Evolutionary conservation across 2,797 vertebrate species (phyloP).

Genomic region (Antrozous pallidus): DNA sequence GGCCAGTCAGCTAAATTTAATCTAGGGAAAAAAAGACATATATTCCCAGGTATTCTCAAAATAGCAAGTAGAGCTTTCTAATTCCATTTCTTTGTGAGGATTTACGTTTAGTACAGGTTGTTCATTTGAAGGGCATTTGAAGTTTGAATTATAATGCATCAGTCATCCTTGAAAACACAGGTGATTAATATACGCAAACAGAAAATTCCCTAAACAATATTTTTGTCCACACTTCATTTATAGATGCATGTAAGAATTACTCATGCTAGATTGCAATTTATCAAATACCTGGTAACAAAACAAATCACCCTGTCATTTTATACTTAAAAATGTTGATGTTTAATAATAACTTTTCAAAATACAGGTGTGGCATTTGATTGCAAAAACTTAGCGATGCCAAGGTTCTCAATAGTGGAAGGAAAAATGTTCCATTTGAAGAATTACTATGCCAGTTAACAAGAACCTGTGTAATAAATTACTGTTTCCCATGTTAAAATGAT

Average conservation of each 20-base stretch:
- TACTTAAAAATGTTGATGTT: constrained; percentile 33
- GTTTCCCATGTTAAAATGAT: constrained; percentile 14
- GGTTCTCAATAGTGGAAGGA: background rate
- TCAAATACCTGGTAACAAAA: constrained; percentile 43
- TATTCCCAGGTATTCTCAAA: background rate
- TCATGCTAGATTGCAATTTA: constrained; percentile 68
- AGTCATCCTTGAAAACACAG: constrained; percentile 52
- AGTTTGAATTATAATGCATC: constrained; percentile 59
- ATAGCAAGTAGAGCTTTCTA: background rate
- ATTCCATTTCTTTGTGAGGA: background rate
- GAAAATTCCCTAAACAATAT: constrained; percentile 66
- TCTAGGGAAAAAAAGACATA: background rate
- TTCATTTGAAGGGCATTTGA: constrained; percentile 58
- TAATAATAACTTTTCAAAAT: constrained; percentile 29
- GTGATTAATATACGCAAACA: constrained; percentile 57
- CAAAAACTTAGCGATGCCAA: constrained; percentile 18
- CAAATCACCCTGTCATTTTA: constrained; percentile 52
- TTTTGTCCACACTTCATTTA: constrained; percentile 71
- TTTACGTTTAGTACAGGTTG: constrained; percentile 42
- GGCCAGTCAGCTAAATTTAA: background rate
- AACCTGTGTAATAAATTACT: background rate
- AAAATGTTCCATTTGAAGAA: constrained; percentile 14
- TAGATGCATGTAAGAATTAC: constrained; percentile 70
- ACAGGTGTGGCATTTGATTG: background rate
- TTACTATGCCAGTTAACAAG: background rate